Conservation (phyloP, 2,797 vertebrate species). For the Falco rusticolus region DNA sequence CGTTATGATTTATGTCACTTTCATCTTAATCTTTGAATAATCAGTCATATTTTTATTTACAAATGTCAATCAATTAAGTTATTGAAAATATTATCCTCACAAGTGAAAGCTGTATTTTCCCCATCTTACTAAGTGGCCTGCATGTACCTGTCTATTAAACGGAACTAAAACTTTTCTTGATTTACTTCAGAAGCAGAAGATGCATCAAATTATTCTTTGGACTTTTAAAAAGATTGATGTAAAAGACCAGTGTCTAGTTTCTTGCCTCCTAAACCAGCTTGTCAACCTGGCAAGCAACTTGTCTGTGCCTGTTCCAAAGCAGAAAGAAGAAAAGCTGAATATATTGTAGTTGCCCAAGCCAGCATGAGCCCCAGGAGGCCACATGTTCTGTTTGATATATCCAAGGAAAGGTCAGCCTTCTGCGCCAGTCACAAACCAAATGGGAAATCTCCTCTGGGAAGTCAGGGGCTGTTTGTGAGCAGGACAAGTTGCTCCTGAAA, state of each 20-base stretch:
- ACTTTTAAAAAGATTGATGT: not conserved
- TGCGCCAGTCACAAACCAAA: constrained; percentile 5
- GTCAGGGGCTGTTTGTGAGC: not conserved
- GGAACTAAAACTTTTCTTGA: not conserved
- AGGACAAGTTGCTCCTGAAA: not conserved
- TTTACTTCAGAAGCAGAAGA: not conserved
- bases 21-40: not conserved
- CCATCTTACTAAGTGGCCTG: not conserved
- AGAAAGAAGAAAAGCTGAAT: not conserved
- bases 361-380: accelerated
- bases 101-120: not conserved
- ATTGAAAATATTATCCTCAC: not conserved
- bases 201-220: not conserved
- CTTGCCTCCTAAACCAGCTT: not conserved
- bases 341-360: not conserved
- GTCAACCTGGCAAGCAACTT: not conserved
- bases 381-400: not conserved
- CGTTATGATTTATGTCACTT: not conserved
- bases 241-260: not conserved
- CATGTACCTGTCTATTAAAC: not conserved
- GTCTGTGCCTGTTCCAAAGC: not conserved
- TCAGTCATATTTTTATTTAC: not conserved
- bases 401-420: constrained; percentile 28
- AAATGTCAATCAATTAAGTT: not conserved
- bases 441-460: not conserved